Conservation (phyloP, 2,797 vertebrate species). For the Enteromius paludinosus region DNA sequence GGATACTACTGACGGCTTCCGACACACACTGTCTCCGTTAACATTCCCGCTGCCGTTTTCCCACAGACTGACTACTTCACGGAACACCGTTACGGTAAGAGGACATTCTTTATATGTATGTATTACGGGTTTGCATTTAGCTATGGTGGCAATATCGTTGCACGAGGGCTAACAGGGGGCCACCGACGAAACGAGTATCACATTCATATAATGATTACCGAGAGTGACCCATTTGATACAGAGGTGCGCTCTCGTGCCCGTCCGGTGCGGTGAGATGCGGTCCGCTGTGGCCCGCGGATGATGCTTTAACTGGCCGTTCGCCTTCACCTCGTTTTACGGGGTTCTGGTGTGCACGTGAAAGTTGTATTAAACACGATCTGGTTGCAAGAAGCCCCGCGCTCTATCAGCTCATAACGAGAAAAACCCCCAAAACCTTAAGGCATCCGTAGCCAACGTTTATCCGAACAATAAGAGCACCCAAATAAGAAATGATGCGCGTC, state of each 20-base stretch:
- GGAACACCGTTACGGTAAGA: slow-evolving; percentile 71
- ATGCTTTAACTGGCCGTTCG: background rate
- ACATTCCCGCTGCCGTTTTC: slow-evolving; percentile 42
- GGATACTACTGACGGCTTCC: slow-evolving; percentile 53
- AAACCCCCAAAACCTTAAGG: background rate
- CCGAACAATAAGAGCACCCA: background rate
- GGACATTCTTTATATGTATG: background rate
- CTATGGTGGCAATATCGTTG: background rate
- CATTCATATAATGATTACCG: background rate
- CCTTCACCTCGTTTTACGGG: slow-evolving; percentile 19
- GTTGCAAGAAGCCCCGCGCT: background rate
- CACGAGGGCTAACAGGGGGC: background rate
- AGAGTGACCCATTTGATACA: slow-evolving; percentile 8
- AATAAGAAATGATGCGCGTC: background rate
- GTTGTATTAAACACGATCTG: slow-evolving; percentile 45
- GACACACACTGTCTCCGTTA: slow-evolving; percentile 31
- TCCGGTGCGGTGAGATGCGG: slow-evolving; percentile 3
- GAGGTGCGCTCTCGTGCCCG: slow-evolving; percentile 25
- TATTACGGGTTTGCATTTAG: slow-evolving; percentile 8
- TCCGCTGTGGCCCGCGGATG: slow-evolving; percentile 4
- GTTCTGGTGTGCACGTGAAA: slow-evolving; percentile 50
- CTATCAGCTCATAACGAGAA: background rate
- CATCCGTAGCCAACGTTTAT: background rate
- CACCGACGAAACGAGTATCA: background rate
- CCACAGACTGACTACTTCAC: slow-evolving; percentile 49